phyloP scores from a whole-genome alignment of 37 sponge, comb jelly and placozoan genomes.

The Beroe forskalii region DNA sequence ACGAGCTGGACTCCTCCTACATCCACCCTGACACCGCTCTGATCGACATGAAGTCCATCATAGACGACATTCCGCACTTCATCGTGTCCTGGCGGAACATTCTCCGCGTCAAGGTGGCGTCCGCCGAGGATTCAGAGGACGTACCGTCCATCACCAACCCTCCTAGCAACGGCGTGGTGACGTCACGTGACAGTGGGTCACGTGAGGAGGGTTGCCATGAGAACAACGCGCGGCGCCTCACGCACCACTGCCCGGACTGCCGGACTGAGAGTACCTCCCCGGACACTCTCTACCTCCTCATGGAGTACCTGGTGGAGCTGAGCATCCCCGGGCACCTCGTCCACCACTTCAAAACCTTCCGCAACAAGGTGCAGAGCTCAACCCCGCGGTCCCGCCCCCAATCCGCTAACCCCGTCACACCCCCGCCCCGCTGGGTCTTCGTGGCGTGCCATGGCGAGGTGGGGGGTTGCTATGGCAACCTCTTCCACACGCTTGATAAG shows the following conservation, averaged over 20 bases:
- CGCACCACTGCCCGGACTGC: not conserved
- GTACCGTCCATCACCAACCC: not conserved
- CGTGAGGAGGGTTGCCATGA: not conserved
- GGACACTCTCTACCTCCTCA: not conserved
- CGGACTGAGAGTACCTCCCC: not conserved
- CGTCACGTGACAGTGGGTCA: not conserved
- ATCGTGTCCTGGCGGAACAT: not conserved
- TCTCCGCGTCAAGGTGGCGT: not conserved
- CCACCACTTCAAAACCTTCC: not conserved
- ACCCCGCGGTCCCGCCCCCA: constrained; percentile 26
- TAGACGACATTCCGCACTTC: not conserved
- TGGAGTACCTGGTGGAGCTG: constrained; percentile 13
- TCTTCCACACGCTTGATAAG: not conserved
- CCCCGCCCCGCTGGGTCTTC: constrained; percentile 30
- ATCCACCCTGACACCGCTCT: not conserved
- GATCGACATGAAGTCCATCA: not conserved
- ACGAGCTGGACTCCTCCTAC: not conserved
- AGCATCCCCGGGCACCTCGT: not conserved
- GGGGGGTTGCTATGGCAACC: not conserved
- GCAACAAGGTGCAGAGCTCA: not conserved
- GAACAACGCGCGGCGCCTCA: not conserved
- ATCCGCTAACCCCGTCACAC: not conserved
- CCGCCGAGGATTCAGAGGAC: not conserved
- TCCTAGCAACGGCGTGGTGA: not conserved
- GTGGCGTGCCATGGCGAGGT: constrained; percentile 39